Conservation (phyloP, 2,113 vertebrate species). For the Triplophysa dalaica region DNA sequence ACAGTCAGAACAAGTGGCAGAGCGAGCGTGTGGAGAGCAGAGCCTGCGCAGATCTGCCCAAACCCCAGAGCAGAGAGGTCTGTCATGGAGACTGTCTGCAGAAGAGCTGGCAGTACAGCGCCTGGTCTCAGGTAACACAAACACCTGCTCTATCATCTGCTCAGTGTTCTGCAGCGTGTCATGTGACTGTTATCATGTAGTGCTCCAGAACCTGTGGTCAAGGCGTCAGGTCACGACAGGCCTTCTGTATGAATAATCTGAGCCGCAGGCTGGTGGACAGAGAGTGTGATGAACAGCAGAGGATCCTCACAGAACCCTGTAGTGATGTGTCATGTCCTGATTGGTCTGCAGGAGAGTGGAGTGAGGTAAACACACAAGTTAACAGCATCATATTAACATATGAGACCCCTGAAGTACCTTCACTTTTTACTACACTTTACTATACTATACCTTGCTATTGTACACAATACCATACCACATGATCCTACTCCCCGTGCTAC, state of each 20-base stretch:
- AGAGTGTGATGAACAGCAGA: constrained; percentile 81
- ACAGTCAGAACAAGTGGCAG: constrained; percentile 76
- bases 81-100: constrained; percentile 88
- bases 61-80: constrained; percentile 82
- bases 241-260: constrained; percentile 87
- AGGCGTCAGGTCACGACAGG: constrained; percentile 82
- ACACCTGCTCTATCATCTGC: not conserved
- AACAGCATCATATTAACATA: too few species aligned
- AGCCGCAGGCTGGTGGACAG: constrained; percentile 81
- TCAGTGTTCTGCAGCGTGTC: not conserved
- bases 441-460: too few species aligned
- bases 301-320: constrained; percentile 76
- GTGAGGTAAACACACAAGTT: constrained; percentile 78
- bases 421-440: too few species aligned
- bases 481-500: too few species aligned
- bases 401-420: too few species aligned
- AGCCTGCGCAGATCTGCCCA: constrained; percentile 78
- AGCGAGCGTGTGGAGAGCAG: constrained; percentile 77
- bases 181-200: constrained; percentile 64
- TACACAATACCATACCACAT: too few species aligned
- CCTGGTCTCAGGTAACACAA: constrained; percentile 88
- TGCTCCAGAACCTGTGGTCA: constrained; percentile 89
- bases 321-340: constrained; percentile 84
- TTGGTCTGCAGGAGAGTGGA: constrained; percentile 90
- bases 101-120: constrained; percentile 89